Evolutionary conservation across 2,113 vertebrate species (phyloP).

Genomic region (Gallinago paraguaiae): DNA sequence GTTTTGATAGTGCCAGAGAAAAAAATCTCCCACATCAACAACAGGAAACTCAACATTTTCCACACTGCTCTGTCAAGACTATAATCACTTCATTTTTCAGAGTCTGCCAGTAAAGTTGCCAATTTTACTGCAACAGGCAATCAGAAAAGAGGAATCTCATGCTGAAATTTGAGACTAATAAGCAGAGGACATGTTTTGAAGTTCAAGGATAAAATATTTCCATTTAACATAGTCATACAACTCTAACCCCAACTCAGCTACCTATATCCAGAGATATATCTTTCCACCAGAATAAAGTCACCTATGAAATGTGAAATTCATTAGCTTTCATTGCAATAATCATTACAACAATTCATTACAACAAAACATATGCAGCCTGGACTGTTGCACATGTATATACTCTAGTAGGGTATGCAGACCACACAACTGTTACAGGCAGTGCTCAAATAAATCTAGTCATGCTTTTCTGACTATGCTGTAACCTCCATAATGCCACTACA

Average conservation of each 20-base stretch:
- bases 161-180: background rate
- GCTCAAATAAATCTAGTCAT: background rate
- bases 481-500: background rate
- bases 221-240: accelerated
- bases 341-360: background rate
- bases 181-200: background rate
- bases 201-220: background rate
- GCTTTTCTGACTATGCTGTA: background rate
- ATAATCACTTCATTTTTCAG: background rate
- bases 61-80: background rate
- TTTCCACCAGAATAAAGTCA: background rate
- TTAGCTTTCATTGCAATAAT: background rate
- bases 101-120: background rate
- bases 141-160: background rate
- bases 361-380: background rate
- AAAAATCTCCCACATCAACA: background rate
- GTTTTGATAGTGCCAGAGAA: background rate
- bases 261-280: background rate
- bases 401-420: background rate
- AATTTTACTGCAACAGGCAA: background rate
- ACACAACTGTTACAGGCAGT: background rate
- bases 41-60: background rate
- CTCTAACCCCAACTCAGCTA: background rate
- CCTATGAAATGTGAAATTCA: background rate
- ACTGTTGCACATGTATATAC: no score